A percentile compares a stretch with the other conserved stretches of the same genome.
These are phyloP conservation scores for Nomada flava DNA, from an alignment of 2,888 invertebrate genomes.

Conservation along the genomic window DNA sequence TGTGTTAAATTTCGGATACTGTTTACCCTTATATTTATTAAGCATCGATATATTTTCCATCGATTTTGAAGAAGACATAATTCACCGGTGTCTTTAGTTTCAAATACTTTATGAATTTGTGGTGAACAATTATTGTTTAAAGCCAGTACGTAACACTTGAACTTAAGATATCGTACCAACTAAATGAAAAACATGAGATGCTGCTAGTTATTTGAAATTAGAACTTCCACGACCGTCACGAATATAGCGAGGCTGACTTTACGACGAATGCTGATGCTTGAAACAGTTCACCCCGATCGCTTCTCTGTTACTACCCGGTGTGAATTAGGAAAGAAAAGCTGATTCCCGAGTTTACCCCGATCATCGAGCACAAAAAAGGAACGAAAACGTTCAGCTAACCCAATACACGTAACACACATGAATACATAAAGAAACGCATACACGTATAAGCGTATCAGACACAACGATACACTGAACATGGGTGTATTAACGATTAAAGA, in stretches of 20 bases:
- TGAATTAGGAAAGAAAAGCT: conserved; percentile 22
- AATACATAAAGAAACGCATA: neutral
- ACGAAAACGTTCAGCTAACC: neutral
- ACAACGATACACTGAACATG: conserved; percentile 54
- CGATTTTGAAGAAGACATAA: too few species aligned
- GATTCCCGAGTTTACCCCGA: conserved; percentile 15
- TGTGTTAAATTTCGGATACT: too few species aligned
- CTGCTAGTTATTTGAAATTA: conserved; percentile 9
- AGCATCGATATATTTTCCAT: too few species aligned
- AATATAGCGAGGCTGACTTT: neutral
- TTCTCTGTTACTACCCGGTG: conserved; percentile 31
- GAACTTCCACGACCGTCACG: neutral
- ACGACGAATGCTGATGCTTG: conserved; percentile 27
- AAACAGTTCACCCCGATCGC: conserved; percentile 18
- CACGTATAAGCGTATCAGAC: neutral
- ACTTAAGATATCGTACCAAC: neutral
- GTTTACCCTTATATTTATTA: too few species aligned
- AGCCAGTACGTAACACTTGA: neutral
- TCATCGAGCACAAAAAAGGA: neutral
- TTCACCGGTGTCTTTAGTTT: too few species aligned
- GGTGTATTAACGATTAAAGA: conserved; percentile 66
- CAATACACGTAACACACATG: neutral
- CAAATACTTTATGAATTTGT: too few species aligned
- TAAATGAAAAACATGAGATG: neutral
- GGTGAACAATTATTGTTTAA: neutral